Evolutionary conservation across 2,797 vertebrate species (phyloP).

Genomic region (Silurus aristotelis): DNA sequence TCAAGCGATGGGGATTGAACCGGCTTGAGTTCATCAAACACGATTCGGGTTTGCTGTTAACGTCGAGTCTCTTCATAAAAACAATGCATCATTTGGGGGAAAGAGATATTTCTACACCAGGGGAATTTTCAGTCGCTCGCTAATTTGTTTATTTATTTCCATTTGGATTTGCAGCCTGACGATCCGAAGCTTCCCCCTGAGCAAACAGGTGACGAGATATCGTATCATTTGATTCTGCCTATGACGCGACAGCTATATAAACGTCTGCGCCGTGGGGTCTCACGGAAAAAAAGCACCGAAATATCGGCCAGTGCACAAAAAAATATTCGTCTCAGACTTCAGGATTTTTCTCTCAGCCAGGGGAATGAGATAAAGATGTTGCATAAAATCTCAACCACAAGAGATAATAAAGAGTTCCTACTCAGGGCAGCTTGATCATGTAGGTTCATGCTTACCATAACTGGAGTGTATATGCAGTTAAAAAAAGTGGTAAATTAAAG

Average conservation of each 20-base stretch:
- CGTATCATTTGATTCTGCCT: neutral
- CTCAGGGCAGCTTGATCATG: neutral
- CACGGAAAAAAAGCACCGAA: neutral
- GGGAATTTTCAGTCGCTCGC: neutral
- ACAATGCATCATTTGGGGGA: neutral
- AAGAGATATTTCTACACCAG: neutral
- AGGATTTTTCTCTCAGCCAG: neutral
- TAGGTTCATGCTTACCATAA: no score
- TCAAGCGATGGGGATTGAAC: neutral
- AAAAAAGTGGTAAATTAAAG: no score
- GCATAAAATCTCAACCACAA: neutral
- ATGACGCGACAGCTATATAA: slow-evolving; percentile 10
- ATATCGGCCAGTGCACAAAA: neutral
- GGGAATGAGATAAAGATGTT: neutral
- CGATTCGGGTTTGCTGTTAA: neutral
- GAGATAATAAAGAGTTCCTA: neutral
- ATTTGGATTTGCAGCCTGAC: no score
- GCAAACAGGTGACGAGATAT: neutral
- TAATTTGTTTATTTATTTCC: neutral
- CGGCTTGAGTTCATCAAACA: slow-evolving; percentile 14
- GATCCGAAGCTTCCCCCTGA: neutral
- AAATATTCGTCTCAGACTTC: neutral
- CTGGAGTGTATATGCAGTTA: no score
- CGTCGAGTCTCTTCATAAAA: neutral
- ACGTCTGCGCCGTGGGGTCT: neutral